These are phyloP conservation scores for Caenorhabditis inopinata DNA, from an alignment of 1,140 invertebrate species.

Conservation along the genomic window DNA sequence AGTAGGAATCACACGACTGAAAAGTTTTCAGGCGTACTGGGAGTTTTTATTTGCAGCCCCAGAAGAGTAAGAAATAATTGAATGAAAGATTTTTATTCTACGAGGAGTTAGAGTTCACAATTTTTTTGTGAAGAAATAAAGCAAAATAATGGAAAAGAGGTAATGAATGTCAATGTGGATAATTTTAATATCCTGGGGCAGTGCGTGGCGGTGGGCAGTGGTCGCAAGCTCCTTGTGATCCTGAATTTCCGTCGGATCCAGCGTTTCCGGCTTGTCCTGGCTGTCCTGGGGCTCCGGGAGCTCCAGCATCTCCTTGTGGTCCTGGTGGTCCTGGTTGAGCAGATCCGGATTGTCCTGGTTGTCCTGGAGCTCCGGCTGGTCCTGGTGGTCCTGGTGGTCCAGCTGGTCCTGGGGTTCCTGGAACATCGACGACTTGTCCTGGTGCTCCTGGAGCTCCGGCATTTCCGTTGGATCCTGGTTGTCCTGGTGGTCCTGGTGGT, in stretches of 20 bases:
- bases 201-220: constrained; percentile 46
- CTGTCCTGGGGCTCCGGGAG: constrained; percentile 29
- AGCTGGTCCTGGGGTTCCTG: constrained; percentile 47
- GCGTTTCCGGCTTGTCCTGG: constrained; percentile 39
- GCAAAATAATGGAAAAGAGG: not conserved
- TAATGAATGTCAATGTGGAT: too few species aligned
- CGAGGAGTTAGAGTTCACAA: too few species aligned
- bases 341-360: constrained; percentile 35
- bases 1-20: too few species aligned
- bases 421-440: constrained; percentile 44
- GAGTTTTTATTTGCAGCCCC: too few species aligned
- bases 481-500: constrained; percentile 45
- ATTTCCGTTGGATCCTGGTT: constrained; percentile 41
- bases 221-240: constrained; percentile 41
- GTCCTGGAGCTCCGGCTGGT: constrained; percentile 46
- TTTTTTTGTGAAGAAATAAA: not conserved
- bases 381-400: constrained; percentile 47
- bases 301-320: constrained; percentile 54
- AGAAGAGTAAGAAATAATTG: too few species aligned
- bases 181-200: constrained; percentile 44
- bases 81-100: too few species aligned
- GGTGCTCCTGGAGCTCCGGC: constrained; percentile 45
- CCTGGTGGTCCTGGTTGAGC: constrained; percentile 44
- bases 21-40: too few species aligned
- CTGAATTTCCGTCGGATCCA: constrained; percentile 10